These are phyloP conservation scores for Platorchestia sp. DNA, from an alignment of 1,140 invertebrate genomes.

Conservation along the genomic window DNA sequence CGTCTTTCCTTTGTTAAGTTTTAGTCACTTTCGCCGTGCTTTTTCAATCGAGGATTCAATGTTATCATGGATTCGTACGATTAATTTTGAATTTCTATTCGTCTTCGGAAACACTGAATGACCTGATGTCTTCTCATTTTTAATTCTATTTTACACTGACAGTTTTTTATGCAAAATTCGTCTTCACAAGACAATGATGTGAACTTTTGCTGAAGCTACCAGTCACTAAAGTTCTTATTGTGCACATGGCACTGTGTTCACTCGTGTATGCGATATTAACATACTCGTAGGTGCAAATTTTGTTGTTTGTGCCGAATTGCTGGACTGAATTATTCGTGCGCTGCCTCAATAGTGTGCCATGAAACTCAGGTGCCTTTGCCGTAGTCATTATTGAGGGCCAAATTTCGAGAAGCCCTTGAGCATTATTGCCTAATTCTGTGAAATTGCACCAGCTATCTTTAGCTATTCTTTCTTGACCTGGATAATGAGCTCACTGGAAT, in stretches of 20 bases:
- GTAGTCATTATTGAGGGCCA: neutral
- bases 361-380: neutral
- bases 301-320: neutral
- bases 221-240: neutral
- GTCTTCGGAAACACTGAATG: neutral
- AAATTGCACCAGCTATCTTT: conserved; percentile 11
- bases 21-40: neutral
- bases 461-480: conserved; percentile 23
- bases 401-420: neutral
- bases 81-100: neutral
- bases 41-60: neutral
- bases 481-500: conserved; percentile 35
- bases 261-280: neutral
- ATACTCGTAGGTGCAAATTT: neutral
- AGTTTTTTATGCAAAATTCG: neutral
- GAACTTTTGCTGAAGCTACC: neutral
- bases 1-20: neutral
- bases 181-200: neutral
- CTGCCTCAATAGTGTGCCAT: neutral
- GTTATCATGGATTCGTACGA: neutral
- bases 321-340: neutral
- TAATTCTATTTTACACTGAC: neutral
- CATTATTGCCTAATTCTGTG: neutral
- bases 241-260: neutral
- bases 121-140: neutral